Evolutionary conservation across 2,797 vertebrate species (phyloP).

Genomic region (Tragelaphus oryx): DNA sequence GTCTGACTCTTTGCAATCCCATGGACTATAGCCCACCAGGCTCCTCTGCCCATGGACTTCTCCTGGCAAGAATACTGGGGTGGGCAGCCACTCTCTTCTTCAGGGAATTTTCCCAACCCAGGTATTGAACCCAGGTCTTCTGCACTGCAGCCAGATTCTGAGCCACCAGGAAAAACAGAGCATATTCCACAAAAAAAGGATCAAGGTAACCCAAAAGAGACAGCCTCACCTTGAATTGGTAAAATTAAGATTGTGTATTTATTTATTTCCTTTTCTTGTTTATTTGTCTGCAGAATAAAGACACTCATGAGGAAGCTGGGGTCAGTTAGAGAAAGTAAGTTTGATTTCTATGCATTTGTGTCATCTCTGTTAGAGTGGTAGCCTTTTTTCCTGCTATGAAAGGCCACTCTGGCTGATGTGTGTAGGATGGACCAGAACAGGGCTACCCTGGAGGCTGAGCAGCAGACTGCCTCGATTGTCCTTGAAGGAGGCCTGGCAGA

Average conservation of each 20-base stretch:
- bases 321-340: not conserved
- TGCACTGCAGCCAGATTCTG: not conserved
- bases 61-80: not conserved
- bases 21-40: not conserved
- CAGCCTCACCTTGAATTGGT: too few relatives aligned
- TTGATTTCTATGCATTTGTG: not conserved
- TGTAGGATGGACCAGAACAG: fast-evolving
- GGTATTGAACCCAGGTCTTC: not conserved
- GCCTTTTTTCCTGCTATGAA: not conserved
- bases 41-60: not conserved
- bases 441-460: not conserved
- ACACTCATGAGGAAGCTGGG: not conserved
- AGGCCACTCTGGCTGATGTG: not conserved
- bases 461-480: not conserved
- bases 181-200: not conserved
- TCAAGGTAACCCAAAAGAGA: not conserved
- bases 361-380: not conserved
- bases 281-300: not conserved
- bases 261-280: not conserved
- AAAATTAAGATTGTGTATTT: not conserved
- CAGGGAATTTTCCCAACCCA: not conserved
- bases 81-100: not conserved
- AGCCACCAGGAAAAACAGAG: not conserved
- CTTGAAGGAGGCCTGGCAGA: not conserved
- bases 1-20: not conserved